These are phyloP conservation scores for Octopus bimaculoides DNA, from an alignment of 1,140 invertebrate genomes.

Conservation along the genomic window DNA sequence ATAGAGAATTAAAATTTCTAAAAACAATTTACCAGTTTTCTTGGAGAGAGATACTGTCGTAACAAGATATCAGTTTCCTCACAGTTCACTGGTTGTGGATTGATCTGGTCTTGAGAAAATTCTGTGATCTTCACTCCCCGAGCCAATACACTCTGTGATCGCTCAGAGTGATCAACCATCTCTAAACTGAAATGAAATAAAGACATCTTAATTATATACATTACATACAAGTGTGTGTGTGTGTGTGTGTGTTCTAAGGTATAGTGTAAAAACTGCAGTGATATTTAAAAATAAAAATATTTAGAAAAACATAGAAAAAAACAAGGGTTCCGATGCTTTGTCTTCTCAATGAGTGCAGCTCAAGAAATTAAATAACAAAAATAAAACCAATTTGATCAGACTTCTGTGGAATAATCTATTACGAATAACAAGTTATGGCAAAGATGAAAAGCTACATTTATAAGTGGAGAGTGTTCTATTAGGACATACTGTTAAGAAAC, in stretches of 20 bases:
- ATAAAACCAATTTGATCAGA: too few relatives aligned
- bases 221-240: neutral
- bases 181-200: constrained; percentile 11
- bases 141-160: constrained; percentile 43
- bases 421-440: too few relatives aligned
- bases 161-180: constrained; percentile 31
- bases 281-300: too few relatives aligned
- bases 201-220: neutral
- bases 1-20: neutral
- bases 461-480: too few relatives aligned
- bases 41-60: constrained; percentile 50
- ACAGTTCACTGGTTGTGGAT: constrained; percentile 48
- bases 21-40: constrained; percentile 36
- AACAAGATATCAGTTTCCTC: constrained; percentile 51
- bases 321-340: too few relatives aligned
- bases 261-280: too few relatives aligned
- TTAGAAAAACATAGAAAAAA: too few relatives aligned
- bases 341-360: too few relatives aligned
- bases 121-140: constrained; percentile 54
- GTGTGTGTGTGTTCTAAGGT: neutral
- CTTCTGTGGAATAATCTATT: too few relatives aligned
- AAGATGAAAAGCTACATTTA: too few relatives aligned
- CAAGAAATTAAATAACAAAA: too few relatives aligned
- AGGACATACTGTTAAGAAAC: too few relatives aligned
- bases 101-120: constrained; percentile 42